A percentile compares a stretch with the other conserved stretches of the same genome.
phyloP scores from a whole-genome alignment of 2,888 invertebrate species.

The Lasioglossum lativentre region DNA sequence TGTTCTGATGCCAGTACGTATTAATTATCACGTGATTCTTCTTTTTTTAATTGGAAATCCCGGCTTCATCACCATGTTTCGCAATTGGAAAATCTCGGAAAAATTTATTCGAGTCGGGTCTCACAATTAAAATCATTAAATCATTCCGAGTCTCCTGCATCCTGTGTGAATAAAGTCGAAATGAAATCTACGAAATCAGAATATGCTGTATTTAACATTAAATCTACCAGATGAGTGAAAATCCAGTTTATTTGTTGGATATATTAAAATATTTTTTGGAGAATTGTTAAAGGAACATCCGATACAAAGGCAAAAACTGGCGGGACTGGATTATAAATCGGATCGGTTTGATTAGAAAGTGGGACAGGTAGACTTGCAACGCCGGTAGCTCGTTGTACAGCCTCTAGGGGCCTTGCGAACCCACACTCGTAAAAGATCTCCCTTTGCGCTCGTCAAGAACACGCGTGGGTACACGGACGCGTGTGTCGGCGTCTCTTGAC shows the following conservation, averaged over 20 bases:
- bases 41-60: too few relatives aligned
- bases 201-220: too few relatives aligned
- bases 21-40: conserved; percentile 7
- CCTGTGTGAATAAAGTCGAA: too few relatives aligned
- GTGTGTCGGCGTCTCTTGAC: conserved; percentile 15
- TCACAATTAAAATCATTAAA: too few relatives aligned
- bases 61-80: too few relatives aligned
- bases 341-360: conserved; percentile 82
- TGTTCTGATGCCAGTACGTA: background rate
- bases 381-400: conserved; percentile 72
- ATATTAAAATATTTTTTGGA: background rate
- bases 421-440: conserved; percentile 73
- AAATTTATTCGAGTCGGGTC: too few relatives aligned
- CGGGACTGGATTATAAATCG: conserved; percentile 53
- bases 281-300: conserved; percentile 20
- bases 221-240: too few relatives aligned
- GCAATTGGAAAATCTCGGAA: too few relatives aligned
- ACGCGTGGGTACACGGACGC: conserved; percentile 30
- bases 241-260: too few relatives aligned
- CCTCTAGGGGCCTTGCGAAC: conserved; percentile 74
- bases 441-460: conserved; percentile 40
- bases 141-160: too few relatives aligned
- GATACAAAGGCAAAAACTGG: conserved; percentile 23
- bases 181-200: too few relatives aligned
- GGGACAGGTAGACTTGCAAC: conserved; percentile 78